Percentiles rank a stretch among this genome's conserved stretches.
Conservation (phyloP, 2,888 invertebrate genomes). For the Ectropis crepuscularia region DNA sequence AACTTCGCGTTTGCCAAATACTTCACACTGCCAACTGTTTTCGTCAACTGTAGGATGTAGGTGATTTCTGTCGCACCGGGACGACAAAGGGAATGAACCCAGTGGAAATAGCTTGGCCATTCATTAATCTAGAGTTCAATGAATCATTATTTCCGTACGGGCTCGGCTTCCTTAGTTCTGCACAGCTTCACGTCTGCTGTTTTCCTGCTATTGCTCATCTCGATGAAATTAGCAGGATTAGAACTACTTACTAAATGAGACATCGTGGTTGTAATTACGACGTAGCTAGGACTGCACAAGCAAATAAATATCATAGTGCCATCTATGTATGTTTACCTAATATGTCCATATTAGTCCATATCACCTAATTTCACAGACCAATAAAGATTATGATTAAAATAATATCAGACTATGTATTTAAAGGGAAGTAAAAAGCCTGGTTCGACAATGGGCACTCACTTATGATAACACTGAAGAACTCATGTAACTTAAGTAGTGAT, state of each 20-base stretch:
- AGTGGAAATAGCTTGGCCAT: conserved; percentile 55
- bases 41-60: conserved; percentile 55
- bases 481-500: too few species aligned
- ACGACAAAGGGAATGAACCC: conserved; percentile 56
- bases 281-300: not conserved
- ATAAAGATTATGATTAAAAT: too few species aligned
- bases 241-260: not conserved
- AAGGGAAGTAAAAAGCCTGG: not conserved
- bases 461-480: too few species aligned
- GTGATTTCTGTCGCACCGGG: conserved; percentile 52
- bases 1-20: conserved; percentile 71
- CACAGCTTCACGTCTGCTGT: conserved; percentile 37
- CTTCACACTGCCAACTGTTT: conserved; percentile 66
- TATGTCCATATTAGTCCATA: too few species aligned
- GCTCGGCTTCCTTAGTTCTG: conserved; percentile 34
- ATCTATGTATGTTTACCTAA: too few species aligned
- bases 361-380: too few species aligned
- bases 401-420: not conserved
- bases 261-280: not conserved
- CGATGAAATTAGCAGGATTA: conserved; percentile 35
- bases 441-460: too few species aligned
- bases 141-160: conserved; percentile 51
- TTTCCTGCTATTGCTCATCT: conserved; percentile 42
- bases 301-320: too few species aligned
- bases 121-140: conserved; percentile 56